Evolutionary conservation across 64 coral and sea anemone species (phyloP), one percentile per base, ranked within the genome.

Genomic region (Hydrozoanthus tunicans): DNA sequence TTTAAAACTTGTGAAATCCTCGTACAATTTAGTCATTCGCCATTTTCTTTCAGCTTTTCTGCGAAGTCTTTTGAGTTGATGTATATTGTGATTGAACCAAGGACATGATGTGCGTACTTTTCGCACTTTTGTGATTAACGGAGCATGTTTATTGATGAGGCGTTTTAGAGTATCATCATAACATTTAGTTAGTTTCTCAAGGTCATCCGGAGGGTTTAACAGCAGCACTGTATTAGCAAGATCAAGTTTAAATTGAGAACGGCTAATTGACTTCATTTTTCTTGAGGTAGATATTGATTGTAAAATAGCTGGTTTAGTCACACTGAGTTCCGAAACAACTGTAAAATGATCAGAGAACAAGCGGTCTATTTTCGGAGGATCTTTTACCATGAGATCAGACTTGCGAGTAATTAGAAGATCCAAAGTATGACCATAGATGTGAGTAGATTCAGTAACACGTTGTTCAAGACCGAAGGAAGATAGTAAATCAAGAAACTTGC

Each of bases 321-420:
- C 77, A 79, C 43, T 51, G 27, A 79, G 77, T 51, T 79, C 54
- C 20, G 9, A 9, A 79, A 79, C 20, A 79, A 79, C 77, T 51
- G 77, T 51, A 53, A 79, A 79, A 79, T 56, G 7, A 79, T 72
- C n/a, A n/a, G n/a, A n/a, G n/a, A n/a, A n/a, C n/a, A n/a, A n/a
- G n/a, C n/a, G n/a, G n/a, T n/a, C n/a, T n/a, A n/a, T n/a, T n/a
- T n/a, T n/a, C n/a, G n/a, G n/a, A n/a, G n/a, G n/a, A n/a, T n/a
- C n/a, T n/a, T n/a, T n/a, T 20, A 20, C 20, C 20, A 20, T 20
- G 20, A 20, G 20, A 20, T 20, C 20, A 71, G 14, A 5, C 14
- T 6, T 79, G 20, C 20, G 20, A 20, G 20, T 20, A 20, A 20
- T 20, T 20, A 20, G 20, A 20, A 20, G 20, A 20, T 20, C 20